A percentile compares a stretch with the other conserved stretches of the same genome.
phyloP scores from a whole-genome alignment of 2,888 invertebrate species.

The Chesias legatella region DNA sequence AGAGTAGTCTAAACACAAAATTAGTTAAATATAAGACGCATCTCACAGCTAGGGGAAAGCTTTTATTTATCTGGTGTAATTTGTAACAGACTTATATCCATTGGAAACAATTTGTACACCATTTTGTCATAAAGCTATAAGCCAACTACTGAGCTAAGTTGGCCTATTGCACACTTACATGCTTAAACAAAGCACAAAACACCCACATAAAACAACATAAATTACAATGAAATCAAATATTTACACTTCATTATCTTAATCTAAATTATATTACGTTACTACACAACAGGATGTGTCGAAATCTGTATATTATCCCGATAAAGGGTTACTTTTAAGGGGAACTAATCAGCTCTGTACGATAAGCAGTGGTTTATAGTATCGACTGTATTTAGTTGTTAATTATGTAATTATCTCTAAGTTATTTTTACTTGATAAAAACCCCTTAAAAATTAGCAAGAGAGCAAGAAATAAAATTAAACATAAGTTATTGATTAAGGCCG shows the following conservation, averaged over 20 bases:
- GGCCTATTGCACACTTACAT: slow-evolving; percentile 17
- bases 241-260: slow-evolving; percentile 50
- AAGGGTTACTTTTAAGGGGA: too few relatives aligned
- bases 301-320: not conserved
- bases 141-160: slow-evolving; percentile 1
- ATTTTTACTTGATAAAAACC: too few relatives aligned
- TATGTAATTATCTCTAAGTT: too few relatives aligned
- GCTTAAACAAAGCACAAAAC: slow-evolving; percentile 23
- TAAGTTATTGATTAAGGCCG: too few relatives aligned
- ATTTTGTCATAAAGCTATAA: not conserved
- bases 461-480: too few relatives aligned
- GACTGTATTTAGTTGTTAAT: too few relatives aligned
- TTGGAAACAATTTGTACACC: slow-evolving; percentile 7
- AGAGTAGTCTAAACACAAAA: too few relatives aligned
- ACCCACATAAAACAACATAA: slow-evolving; percentile 57
- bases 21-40: not conserved
- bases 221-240: slow-evolving; percentile 59
- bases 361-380: too few relatives aligned
- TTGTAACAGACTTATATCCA: too few relatives aligned
- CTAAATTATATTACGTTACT: slow-evolving; percentile 27
- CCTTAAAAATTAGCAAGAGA: too few relatives aligned
- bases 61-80: not conserved
- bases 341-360: too few relatives aligned
- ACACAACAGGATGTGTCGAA: slow-evolving; percentile 14
- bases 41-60: not conserved